A percentile compares a stretch with the other conserved stretches of the same genome.
These are phyloP conservation scores for Gymnothorax reevesii DNA, from an alignment of 2,797 vertebrate species.

Conservation along the genomic window DNA sequence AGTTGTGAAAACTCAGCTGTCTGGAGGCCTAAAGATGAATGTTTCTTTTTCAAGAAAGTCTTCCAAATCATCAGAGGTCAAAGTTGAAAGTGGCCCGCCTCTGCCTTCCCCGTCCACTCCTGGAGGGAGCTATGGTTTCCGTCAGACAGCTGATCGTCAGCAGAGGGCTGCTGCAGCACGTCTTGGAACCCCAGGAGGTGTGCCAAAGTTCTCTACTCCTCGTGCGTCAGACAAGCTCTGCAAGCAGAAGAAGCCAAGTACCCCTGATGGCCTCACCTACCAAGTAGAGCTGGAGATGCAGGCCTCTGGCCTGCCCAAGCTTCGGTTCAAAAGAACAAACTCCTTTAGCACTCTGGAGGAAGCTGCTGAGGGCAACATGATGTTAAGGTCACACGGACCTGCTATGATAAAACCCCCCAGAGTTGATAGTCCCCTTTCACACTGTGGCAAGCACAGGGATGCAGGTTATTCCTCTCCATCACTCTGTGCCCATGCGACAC, in stretches of 20 bases:
- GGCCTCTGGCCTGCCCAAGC: constrained; percentile 85
- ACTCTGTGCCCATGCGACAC: constrained; percentile 71
- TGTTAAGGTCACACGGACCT: not conserved
- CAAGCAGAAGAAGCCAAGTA: constrained; percentile 22
- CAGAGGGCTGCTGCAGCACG: constrained; percentile 78
- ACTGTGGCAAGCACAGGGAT: constrained; percentile 73
- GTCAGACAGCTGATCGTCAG: constrained; percentile 77
- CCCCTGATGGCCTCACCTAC: constrained; percentile 67
- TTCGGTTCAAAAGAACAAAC: constrained; percentile 81
- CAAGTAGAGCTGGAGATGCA: constrained; percentile 90
- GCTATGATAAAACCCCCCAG: constrained; percentile 49
- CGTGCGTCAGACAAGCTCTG: constrained; percentile 43
- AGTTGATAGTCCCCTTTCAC: constrained; percentile 61
- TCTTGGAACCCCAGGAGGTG: constrained; percentile 60
- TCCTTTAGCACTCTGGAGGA: constrained; percentile 60
- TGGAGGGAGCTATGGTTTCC: constrained; percentile 67
- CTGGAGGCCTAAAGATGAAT: constrained; percentile 63
- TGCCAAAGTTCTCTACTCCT: constrained; percentile 60
- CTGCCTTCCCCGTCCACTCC: constrained; percentile 23
- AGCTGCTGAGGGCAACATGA: constrained; percentile 38
- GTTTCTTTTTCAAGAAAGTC: constrained; percentile 63
- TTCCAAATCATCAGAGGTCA: constrained; percentile 47
- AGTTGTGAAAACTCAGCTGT: constrained; percentile 61
- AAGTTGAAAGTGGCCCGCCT: constrained; percentile 39
- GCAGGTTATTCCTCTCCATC: constrained; percentile 76